These are phyloP conservation scores for Malachius bipustulatus DNA, from an alignment of 2,888 invertebrate species.

Conservation along the genomic window DNA sequence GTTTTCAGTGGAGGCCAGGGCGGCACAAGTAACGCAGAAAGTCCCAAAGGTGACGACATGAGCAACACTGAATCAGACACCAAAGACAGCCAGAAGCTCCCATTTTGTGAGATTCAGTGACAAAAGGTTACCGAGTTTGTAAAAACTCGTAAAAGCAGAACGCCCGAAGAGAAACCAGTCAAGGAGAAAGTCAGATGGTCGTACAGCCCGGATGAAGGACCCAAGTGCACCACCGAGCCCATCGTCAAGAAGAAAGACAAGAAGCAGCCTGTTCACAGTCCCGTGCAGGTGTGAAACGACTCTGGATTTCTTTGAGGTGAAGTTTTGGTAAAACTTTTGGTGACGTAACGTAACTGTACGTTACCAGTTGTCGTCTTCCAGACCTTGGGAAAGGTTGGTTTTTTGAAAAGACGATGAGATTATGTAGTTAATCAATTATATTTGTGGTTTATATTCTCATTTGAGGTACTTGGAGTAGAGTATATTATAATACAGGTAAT, in stretches of 20 bases:
- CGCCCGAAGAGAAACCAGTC: conserved; percentile 34
- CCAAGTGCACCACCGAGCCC: conserved; percentile 35
- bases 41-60: conserved; percentile 50
- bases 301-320: conserved; percentile 11
- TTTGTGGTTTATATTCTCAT: no score
- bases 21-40: conserved; percentile 44
- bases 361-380: background rate
- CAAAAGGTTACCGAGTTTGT: conserved; percentile 48
- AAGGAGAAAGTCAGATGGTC: conserved; percentile 37
- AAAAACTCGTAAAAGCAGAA: conserved; percentile 39
- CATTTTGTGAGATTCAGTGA: conserved; percentile 68
- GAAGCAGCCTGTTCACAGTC: conserved; percentile 33
- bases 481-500: no score
- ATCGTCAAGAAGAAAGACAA: conserved; percentile 33
- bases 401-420: no score
- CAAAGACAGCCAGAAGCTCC: conserved; percentile 55
- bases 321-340: no score
- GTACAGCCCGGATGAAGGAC: conserved; percentile 37
- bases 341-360: no score
- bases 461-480: no score
- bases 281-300: conserved; percentile 35
- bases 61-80: conserved; percentile 46
- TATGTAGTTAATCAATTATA: no score
- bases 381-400: background rate
- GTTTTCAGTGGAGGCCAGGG: conserved; percentile 43